These are phyloP conservation scores for Sphaerophoria rueppellii DNA, from an alignment of 2,888 invertebrate species.

Conservation along the genomic window DNA sequence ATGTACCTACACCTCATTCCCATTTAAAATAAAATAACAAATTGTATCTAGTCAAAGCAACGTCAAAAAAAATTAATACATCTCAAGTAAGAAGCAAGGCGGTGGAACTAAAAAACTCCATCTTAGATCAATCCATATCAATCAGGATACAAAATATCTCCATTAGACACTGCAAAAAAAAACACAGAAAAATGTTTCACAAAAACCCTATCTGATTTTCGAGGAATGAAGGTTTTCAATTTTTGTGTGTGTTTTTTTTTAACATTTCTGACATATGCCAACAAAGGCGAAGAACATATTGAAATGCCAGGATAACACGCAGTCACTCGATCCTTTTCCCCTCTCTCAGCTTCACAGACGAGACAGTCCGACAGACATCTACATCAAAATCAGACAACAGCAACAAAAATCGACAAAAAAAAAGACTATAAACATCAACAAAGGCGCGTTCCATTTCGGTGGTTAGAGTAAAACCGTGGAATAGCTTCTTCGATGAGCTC, in stretches of 20 bases:
- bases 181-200: conserved; percentile 12
- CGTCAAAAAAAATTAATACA: conserved; percentile 13
- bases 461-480: conserved; percentile 17
- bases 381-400: conserved; percentile 53
- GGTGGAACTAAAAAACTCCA: not conserved
- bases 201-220: conserved; percentile 12
- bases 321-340: conserved; percentile 46
- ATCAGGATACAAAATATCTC: conserved; percentile 38
- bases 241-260: not conserved
- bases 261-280: conserved; percentile 68
- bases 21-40: not conserved
- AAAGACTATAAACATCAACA: conserved; percentile 24
- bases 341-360: conserved; percentile 4
- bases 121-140: conserved; percentile 20
- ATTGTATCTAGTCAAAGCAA: conserved; percentile 16
- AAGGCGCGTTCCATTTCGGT: conserved; percentile 1
- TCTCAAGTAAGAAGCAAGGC: not conserved
- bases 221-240: conserved; percentile 11
- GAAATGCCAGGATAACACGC: conserved; percentile 67
- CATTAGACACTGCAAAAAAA: not conserved
- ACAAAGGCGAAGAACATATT: conserved; percentile 66
- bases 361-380: conserved; percentile 64
- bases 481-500: conserved; percentile 8
- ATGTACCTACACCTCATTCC: not conserved
- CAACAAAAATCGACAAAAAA: not conserved